phyloP scores from a whole-genome alignment of 1,140 invertebrate genomes.

The Ceratina japonica region DNA sequence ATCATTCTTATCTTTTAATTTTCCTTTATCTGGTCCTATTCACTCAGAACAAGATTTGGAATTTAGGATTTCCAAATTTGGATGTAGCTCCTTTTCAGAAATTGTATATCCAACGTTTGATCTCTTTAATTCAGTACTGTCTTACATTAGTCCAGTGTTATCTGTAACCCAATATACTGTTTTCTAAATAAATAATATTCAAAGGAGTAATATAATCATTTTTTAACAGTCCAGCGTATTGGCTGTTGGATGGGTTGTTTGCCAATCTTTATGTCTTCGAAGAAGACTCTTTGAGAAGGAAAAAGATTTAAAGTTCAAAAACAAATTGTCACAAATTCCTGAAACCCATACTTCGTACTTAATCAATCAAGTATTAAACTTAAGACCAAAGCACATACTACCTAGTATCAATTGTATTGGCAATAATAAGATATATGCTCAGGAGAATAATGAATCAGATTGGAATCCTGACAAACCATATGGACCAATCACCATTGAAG shows the following conservation, averaged over 20 bases:
- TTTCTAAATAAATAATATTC: background rate
- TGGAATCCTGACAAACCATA: conserved; percentile 36
- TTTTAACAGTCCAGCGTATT: conserved; percentile 68
- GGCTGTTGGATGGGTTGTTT: conserved; percentile 66
- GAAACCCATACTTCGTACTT: conserved; percentile 43
- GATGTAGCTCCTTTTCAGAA: background rate
- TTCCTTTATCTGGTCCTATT: background rate
- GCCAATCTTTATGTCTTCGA: conserved; percentile 60
- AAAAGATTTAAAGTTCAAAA: conserved; percentile 24
- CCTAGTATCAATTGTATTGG: conserved; percentile 60
- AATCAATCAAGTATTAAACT: conserved; percentile 53
- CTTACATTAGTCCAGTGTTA: no score
- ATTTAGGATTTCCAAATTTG: background rate
- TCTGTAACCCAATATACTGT: background rate
- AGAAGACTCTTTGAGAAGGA: conserved; percentile 58
- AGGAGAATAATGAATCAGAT: conserved; percentile 40
- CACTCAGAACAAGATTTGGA: background rate
- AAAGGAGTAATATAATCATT: conserved; percentile 8
- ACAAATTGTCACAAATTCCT: conserved; percentile 43
- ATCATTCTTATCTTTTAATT: conserved; percentile 11
- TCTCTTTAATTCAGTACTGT: no score
- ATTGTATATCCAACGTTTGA: background rate
- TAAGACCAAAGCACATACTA: conserved; percentile 60
- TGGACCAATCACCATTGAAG: conserved; percentile 70
- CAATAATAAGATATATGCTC: conserved; percentile 38